A percentile compares a stretch with the other conserved stretches of the same genome.
Evolutionary conservation across 2,113 vertebrate genomes (phyloP).

Genomic region (Leucosticte australis): DNA sequence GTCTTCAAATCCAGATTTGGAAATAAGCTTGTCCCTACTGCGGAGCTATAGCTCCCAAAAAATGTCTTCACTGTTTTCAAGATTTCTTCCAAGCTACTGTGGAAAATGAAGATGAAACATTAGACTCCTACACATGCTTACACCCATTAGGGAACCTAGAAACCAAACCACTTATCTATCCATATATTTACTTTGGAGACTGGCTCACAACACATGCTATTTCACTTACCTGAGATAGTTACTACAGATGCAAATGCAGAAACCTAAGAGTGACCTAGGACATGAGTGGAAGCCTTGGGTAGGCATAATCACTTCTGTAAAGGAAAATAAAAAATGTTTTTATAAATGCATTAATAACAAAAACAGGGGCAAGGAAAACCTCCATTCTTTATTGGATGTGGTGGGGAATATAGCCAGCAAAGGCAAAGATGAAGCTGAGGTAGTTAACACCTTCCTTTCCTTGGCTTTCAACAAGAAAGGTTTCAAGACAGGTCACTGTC

Average conservation of each 20-base stretch:
- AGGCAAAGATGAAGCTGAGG: not conserved
- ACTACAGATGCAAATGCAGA: not conserved
- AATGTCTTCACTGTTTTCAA: not conserved
- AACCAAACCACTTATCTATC: not conserved
- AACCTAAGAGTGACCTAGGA: not conserved
- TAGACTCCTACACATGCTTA: not conserved
- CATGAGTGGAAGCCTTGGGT: not conserved
- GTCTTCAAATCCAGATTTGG: conserved; percentile 4
- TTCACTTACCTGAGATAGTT: not conserved
- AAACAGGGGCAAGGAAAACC: not conserved
- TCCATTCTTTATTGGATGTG: not conserved
- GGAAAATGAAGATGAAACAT: not conserved
- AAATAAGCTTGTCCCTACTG: not conserved
- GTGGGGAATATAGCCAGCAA: not conserved
- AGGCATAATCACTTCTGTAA: not conserved
- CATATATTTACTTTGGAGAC: not conserved
- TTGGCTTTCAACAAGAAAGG: not conserved
- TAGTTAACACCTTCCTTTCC: not conserved
- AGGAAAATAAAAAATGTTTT: not conserved
- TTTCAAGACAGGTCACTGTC: not conserved
- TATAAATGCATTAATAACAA: not conserved
- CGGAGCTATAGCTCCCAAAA: not conserved
- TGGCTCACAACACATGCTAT: not conserved
- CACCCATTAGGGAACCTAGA: not conserved
- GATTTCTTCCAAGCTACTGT: not conserved